phyloP scores from a whole-genome alignment of 2,797 vertebrate genomes.

The Halcyon chelicuti region DNA sequence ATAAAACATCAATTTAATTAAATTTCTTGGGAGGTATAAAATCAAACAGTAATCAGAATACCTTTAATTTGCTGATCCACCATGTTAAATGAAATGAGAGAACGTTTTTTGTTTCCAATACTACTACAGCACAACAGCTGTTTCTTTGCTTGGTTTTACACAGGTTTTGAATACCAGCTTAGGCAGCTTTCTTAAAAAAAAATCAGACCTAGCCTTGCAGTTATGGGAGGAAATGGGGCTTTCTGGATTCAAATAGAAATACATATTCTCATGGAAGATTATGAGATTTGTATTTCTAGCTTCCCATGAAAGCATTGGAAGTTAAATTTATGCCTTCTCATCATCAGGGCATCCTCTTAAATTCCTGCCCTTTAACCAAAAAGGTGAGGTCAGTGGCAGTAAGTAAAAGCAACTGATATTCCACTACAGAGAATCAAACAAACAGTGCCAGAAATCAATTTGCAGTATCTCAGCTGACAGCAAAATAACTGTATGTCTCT shows the following conservation, averaged over 20 bases:
- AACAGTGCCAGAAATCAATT: conserved; percentile 12
- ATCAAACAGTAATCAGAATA: not conserved
- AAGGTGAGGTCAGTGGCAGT: not conserved
- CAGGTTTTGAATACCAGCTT: not conserved
- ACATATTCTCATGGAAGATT: not conserved
- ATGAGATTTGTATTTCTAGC: not conserved
- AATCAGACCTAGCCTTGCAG: not conserved
- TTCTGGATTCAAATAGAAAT: not conserved
- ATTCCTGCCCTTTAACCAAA: not conserved
- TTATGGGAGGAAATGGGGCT: not conserved
- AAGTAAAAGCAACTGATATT: not conserved
- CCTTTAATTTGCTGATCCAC: not conserved
- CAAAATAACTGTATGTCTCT: not conserved
- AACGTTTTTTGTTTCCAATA: not conserved
- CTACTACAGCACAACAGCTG: not conserved
- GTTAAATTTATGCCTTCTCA: not conserved
- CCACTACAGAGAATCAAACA: not conserved
- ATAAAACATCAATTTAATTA: conserved; percentile 1
- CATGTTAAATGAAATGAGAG: not conserved
- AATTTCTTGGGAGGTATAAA: not conserved
- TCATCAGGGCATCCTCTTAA: not conserved
- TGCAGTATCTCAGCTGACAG: not conserved
- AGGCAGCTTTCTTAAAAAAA: not conserved
- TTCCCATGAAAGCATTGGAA: not conserved
- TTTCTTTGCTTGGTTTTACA: not conserved